Conservation (phyloP, 2,888 invertebrate genomes). For the Chrysina gloriosa region DNA sequence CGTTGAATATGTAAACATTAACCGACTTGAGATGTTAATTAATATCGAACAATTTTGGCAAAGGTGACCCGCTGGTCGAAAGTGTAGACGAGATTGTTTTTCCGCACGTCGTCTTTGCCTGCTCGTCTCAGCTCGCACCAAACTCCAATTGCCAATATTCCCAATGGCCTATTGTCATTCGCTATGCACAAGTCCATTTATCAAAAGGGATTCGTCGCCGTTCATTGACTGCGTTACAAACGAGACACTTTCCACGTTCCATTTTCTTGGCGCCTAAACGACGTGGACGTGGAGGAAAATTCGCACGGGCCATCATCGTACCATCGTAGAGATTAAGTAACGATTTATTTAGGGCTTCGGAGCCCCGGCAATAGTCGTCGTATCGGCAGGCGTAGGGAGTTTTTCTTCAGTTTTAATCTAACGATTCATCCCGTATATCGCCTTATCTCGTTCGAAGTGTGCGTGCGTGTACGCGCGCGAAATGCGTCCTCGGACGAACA, state of each 20-base stretch:
- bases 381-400: slow-evolving; percentile 37
- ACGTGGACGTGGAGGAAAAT: slow-evolving; percentile 35
- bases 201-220: slow-evolving; percentile 17
- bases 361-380: slow-evolving; percentile 28
- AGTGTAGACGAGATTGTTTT: slow-evolving; percentile 13
- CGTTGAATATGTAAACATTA: slow-evolving; percentile 25
- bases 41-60: slow-evolving; percentile 27
- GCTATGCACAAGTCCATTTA: slow-evolving; percentile 17
- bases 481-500: background rate
- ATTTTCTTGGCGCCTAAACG: slow-evolving; percentile 24
- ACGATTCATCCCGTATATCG: slow-evolving; percentile 34
- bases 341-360: slow-evolving; percentile 41
- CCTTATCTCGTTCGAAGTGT: background rate
- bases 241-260: slow-evolving; percentile 1
- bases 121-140: background rate
- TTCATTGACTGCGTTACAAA: slow-evolving; percentile 21
- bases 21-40: slow-evolving; percentile 12
- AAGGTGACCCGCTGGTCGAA: background rate
- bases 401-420: slow-evolving; percentile 43
- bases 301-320: background rate
- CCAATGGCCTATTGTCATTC: slow-evolving; percentile 32
- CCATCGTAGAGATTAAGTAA: slow-evolving; percentile 37
- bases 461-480: background rate
- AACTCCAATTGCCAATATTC: background rate
- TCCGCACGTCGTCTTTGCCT: slow-evolving; percentile 18